Evolutionary conservation across 1,140 invertebrate species (phyloP).

Genomic region (Lordiphosa stackelbergi): DNA sequence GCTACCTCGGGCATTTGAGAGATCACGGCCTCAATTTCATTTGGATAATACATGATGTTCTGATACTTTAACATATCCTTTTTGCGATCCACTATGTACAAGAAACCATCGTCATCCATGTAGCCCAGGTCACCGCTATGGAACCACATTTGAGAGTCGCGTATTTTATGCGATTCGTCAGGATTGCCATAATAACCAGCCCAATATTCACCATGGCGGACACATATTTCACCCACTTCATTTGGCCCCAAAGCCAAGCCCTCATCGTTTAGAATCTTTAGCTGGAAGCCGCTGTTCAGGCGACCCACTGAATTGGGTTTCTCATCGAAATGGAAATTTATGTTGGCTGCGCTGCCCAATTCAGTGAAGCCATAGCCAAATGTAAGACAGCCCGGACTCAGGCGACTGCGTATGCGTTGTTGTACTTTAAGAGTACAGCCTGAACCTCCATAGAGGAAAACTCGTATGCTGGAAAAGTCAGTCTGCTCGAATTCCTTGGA

Average conservation of each 20-base stretch:
- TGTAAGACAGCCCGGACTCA: constrained; percentile 29
- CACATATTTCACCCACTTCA: constrained; percentile 58
- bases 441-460: constrained; percentile 41
- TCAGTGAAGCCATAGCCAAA: constrained; percentile 53
- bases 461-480: constrained; percentile 32
- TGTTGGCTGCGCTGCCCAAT: constrained; percentile 25
- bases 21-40: constrained; percentile 55
- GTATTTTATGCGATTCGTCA: constrained; percentile 30
- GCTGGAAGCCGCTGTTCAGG: constrained; percentile 19
- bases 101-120: constrained; percentile 78
- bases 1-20: constrained; percentile 45
- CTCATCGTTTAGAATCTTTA: constrained; percentile 70
- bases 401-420: constrained; percentile 26
- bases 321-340: constrained; percentile 42
- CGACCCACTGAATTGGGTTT: constrained; percentile 59
- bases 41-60: constrained; percentile 68
- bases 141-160: constrained; percentile 79
- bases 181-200: constrained; percentile 59
- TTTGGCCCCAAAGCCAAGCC: constrained; percentile 34
- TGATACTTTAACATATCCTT: constrained; percentile 80
- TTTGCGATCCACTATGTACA: constrained; percentile 80
- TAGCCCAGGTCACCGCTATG: constrained; percentile 83
- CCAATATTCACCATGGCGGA: constrained; percentile 42
- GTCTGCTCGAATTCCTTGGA: constrained; percentile 27
- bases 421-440: constrained; percentile 42